Evolutionary conservation across 2,797 vertebrate genomes (phyloP).

Genomic region (Amazona finschi): DNA sequence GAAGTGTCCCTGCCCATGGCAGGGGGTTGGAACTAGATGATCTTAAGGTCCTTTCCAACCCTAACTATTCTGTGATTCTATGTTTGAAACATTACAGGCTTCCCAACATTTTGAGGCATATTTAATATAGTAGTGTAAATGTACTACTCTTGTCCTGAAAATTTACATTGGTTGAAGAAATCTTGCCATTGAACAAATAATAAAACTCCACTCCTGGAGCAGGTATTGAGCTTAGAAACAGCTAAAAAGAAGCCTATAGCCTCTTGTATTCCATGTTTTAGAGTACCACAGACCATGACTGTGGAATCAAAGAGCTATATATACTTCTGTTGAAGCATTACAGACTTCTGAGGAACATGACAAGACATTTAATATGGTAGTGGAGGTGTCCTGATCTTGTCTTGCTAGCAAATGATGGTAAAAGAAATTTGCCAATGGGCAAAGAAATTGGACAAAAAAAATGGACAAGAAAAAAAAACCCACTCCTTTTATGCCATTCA

Average conservation of each 20-base stretch:
- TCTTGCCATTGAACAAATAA: neutral
- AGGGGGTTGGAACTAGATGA: too few relatives aligned
- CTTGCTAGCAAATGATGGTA: neutral
- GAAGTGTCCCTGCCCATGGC: too few relatives aligned
- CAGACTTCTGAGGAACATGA: neutral
- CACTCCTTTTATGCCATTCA: neutral
- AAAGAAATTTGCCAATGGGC: neutral
- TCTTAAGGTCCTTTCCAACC: too few relatives aligned
- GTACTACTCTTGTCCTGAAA: neutral
- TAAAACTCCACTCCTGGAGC: neutral
- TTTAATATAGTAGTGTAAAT: neutral
- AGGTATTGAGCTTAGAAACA: neutral
- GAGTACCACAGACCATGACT: neutral
- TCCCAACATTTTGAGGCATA: neutral
- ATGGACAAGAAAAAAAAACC: rapidly evolving
- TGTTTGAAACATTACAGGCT: neutral
- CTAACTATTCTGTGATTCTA: too few relatives aligned
- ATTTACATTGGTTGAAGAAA: neutral
- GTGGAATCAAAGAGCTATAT: neutral
- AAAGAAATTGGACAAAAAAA: neutral
- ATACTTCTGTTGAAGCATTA: neutral
- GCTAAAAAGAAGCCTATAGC: neutral
- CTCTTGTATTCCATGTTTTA: neutral
- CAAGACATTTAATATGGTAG: neutral
- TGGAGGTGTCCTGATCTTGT: neutral